Percentiles rank a stretch among this genome's conserved stretches.
Conservation (phyloP, 2,113 vertebrate species). For the Cathartes aura region DNA sequence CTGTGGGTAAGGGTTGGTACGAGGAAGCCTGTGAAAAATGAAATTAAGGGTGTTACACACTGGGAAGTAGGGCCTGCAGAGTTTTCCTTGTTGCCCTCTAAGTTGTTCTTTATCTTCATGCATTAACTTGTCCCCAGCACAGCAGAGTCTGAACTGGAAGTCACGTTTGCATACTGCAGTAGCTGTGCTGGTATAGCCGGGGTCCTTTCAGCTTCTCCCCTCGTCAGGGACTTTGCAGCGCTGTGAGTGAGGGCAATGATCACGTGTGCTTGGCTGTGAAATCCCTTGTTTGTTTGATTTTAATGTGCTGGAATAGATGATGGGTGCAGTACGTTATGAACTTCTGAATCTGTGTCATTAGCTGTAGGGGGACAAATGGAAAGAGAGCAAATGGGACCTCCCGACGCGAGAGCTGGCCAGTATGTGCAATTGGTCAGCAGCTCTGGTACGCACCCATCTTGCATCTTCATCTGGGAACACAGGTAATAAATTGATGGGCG, state of each 20-base stretch:
- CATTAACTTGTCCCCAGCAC: not conserved
- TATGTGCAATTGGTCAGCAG: not conserved
- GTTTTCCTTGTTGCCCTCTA: not conserved
- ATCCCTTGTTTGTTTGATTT: not conserved
- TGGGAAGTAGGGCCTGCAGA: not conserved
- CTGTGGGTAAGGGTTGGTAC: fast-evolving
- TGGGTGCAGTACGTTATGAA: not conserved
- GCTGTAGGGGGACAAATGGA: not conserved
- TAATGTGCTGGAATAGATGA: not conserved
- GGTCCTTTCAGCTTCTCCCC: not conserved
- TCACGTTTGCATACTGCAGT: fast-evolving
- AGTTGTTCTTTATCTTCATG: not conserved
- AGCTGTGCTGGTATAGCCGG: not conserved
- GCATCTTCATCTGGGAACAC: not conserved
- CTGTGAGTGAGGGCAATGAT: not conserved
- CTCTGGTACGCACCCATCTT: not conserved
- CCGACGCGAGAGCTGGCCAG: fast-evolving
- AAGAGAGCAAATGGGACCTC: not conserved
- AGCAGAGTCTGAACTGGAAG: not conserved
- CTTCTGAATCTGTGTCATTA: not conserved
- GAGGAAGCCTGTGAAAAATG: not conserved
- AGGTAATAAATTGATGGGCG: not conserved
- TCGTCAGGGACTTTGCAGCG: fast-evolving
- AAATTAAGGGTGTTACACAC: not conserved
- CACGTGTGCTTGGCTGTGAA: not conserved